Base-by-base conservation (phyloP, 2,888 invertebrate genomes). In the Tridacna crocea region DNA sequence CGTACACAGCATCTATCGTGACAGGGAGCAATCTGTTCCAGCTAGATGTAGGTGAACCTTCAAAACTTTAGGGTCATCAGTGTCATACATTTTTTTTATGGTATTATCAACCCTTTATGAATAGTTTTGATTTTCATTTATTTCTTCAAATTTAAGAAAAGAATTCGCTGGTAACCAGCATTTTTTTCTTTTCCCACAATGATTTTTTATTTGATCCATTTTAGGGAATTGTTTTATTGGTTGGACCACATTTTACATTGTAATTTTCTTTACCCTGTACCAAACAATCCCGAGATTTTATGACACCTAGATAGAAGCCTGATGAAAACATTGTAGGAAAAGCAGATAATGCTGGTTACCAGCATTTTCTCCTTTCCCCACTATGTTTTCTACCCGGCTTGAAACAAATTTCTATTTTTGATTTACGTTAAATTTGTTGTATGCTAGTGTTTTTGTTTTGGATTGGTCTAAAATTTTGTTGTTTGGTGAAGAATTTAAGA, bases 1-100 rank as follows among this genome's bases (percentile, higher is more conserved):
- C 4, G 48, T 63, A 63, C 61, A 61, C 74, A 60, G 22, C 61
- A 61, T 74, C 61, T 74, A 22, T 74, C 74, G 74, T 74, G 74
- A 74, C 61, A 12, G 47, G 24, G 63, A n/a, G 74, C 27, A 74
- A 74, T 74, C 74, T 48, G 27, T 61, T 36, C 19, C 24, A 17
- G 58, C 46, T 24, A 26, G 22, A 47, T 47, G 22, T 70, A 51
- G 48, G 51, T 66, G 61, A 61, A 61, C 22, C n/a, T 3, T 24
- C 61, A 8, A 36, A 36, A 36, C 8, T 36, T 36, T 8, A 36
- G 36, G 36, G 36, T 36, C 36, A 36, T 36, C 36, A 36, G 36
- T 36, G 36, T 36, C 36, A 36, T 36, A 36, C 8, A 36, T 8
- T 4, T 63, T 22, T 19, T 63, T 24, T 24, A 4, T 19, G 10